phyloP scores from a whole-genome alignment of 2,888 invertebrate species.

The Coremacera marginata region DNA sequence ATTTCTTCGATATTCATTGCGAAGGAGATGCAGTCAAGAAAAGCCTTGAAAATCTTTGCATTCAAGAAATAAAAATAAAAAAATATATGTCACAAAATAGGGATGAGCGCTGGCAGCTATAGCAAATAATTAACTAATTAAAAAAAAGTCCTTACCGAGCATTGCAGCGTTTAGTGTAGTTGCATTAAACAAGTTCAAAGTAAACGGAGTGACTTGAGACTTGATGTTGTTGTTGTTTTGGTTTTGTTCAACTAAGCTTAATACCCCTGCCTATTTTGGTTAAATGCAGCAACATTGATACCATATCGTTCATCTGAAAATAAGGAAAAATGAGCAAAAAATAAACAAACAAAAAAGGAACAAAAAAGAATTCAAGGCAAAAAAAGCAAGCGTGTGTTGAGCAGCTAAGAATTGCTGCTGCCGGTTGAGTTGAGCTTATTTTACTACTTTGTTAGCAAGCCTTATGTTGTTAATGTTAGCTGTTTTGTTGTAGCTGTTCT shows the following conservation, averaged over 20 bases:
- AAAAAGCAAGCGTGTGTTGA: background rate
- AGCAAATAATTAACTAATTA: slow-evolving; percentile 36
- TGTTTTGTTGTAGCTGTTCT: background rate
- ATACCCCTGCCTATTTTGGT: slow-evolving; percentile 33
- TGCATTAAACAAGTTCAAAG: background rate
- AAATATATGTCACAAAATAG: background rate
- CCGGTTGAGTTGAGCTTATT: background rate
- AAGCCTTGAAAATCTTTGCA: background rate
- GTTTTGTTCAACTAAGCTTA: slow-evolving; percentile 31
- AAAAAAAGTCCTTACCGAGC: slow-evolving; percentile 9
- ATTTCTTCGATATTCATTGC: background rate
- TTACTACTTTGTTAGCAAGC: background rate
- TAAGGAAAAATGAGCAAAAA: background rate
- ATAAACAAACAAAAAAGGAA: background rate
- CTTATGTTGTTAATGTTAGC: background rate
- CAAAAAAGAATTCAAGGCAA: background rate
- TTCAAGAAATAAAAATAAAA: background rate
- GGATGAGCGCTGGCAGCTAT: background rate
- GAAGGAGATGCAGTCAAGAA: background rate
- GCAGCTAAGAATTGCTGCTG: slow-evolving; percentile 4
- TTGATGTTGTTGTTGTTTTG: background rate
- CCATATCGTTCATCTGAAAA: slow-evolving; percentile 20
- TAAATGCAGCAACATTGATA: slow-evolving; percentile 34
- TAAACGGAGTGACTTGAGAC: background rate
- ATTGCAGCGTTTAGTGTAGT: background rate